Conservation (phyloP, 2,113 vertebrate genomes). For the Prunella fulvescens region DNA sequence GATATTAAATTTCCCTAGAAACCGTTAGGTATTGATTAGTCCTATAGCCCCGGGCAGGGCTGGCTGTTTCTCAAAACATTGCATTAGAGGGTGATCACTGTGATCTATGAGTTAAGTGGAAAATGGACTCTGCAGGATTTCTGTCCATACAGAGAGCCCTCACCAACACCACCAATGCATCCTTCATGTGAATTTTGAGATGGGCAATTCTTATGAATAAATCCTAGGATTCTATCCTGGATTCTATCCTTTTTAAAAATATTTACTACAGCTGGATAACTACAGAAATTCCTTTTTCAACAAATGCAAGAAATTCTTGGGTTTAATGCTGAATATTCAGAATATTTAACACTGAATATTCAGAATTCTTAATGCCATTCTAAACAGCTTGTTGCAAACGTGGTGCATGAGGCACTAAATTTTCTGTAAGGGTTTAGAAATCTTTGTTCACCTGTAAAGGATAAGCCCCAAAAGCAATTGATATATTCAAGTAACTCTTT, state of each 20-base stretch:
- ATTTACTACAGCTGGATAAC: background rate
- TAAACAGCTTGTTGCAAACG: background rate
- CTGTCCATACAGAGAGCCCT: background rate
- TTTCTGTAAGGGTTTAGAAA: background rate
- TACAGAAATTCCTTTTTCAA: background rate
- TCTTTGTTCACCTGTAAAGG: background rate
- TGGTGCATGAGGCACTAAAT: background rate
- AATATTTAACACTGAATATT: background rate
- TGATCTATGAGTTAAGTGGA: background rate
- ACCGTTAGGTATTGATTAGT: background rate
- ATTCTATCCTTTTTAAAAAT: background rate
- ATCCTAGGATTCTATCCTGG: background rate
- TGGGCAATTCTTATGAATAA: background rate
- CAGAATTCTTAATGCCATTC: background rate
- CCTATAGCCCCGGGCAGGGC: background rate
- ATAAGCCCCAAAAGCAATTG: background rate
- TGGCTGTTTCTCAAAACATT: background rate
- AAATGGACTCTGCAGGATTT: background rate
- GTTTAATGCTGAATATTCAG: background rate
- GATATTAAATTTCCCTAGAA: constrained; percentile 8
- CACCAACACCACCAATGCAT: background rate
- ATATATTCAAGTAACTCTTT: background rate
- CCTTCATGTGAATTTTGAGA: background rate
- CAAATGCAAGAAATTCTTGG: background rate
- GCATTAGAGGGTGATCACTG: background rate